Evolutionary conservation across 2,888 invertebrate species (phyloP).

Genomic region (Drosophila nigricruria): DNA sequence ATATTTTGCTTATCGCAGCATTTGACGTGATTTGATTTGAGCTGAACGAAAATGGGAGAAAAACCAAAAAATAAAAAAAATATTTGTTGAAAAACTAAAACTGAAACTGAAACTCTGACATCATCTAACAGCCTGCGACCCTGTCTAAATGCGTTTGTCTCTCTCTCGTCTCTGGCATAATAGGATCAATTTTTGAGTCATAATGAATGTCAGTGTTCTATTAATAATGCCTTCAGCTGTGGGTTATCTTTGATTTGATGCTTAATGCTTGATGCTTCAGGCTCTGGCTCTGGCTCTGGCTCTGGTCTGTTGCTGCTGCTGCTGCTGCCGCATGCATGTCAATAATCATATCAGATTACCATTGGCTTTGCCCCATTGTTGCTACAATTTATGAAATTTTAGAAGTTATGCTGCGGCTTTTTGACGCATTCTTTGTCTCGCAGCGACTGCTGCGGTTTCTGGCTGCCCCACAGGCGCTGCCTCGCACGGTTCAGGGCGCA

Average conservation of each 20-base stretch:
- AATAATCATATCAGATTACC: conserved; percentile 79
- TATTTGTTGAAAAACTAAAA: conserved; percentile 22
- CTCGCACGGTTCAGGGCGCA: conserved; percentile 37
- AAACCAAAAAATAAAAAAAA: too few relatives aligned
- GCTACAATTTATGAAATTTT: conserved; percentile 80
- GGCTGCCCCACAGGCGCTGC: conserved; percentile 13
- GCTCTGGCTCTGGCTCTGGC: conserved; percentile 10
- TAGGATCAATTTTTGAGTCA: conserved; percentile 77
- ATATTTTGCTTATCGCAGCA: conserved; percentile 70
- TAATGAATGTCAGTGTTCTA: conserved; percentile 67
- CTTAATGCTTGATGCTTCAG: conserved; percentile 28
- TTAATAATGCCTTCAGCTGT: conserved; percentile 67
- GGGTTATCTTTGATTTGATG: conserved; percentile 74
- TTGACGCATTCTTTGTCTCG: conserved; percentile 73
- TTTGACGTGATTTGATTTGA: conserved; percentile 76
- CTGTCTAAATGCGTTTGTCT: conserved; percentile 11
- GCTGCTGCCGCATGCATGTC: conserved; percentile 68
- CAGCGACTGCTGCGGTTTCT: conserved; percentile 58
- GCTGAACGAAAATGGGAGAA: conserved; percentile 8
- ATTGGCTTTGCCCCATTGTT: conserved; percentile 78
- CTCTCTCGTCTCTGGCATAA: conserved; percentile 50
- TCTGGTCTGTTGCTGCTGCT: conserved; percentile 15
- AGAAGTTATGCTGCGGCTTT: conserved; percentile 78
- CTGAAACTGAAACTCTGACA: conserved; percentile 71
- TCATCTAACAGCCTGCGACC: conserved; percentile 59